Evolutionary conservation across 1,140 invertebrate genomes (phyloP).

Genomic region (Epicauta chinensis): DNA sequence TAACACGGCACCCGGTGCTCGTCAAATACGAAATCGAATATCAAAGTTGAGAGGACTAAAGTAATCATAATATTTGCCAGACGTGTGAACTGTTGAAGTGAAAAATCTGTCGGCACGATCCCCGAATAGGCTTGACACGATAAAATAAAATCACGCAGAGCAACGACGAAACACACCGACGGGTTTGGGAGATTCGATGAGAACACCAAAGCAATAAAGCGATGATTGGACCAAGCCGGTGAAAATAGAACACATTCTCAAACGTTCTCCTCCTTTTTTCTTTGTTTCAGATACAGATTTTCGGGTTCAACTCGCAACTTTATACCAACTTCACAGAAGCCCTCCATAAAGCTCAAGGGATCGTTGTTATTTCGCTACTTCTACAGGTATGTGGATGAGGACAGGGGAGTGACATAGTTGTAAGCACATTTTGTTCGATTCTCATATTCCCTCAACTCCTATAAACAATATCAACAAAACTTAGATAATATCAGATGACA

Average conservation of each 20-base stretch:
- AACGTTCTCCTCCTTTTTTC: conserved; percentile 1
- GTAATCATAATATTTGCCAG: conserved; percentile 35
- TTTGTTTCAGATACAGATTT: conserved; percentile 82
- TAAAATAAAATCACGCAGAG: conserved; percentile 16
- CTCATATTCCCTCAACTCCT: too few relatives aligned
- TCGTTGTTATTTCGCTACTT: conserved; percentile 80
- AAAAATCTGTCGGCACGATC: conserved; percentile 11
- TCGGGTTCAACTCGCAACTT: conserved; percentile 89
- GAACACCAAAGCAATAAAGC: conserved; percentile 33
- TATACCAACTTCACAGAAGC: conserved; percentile 90
- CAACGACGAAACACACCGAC: conserved; percentile 16
- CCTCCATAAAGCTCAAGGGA: conserved; percentile 79
- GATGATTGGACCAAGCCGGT: conserved; percentile 31
- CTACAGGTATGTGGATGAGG: conserved; percentile 60
- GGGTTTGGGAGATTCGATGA: conserved; percentile 31
- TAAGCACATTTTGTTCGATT: too few relatives aligned
- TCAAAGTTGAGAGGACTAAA: conserved; percentile 22
- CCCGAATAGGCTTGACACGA: background rate
- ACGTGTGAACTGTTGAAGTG: conserved; percentile 27
- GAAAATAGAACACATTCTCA: conserved; percentile 24
- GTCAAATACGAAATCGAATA: conserved; percentile 32
- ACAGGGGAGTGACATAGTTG: too few relatives aligned
- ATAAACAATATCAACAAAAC: too few relatives aligned
- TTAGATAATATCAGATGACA: too few relatives aligned
- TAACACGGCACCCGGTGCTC: conserved; percentile 11